Base-by-base conservation (phyloP, 2,113 vertebrate genomes). In the Progne subis region DNA sequence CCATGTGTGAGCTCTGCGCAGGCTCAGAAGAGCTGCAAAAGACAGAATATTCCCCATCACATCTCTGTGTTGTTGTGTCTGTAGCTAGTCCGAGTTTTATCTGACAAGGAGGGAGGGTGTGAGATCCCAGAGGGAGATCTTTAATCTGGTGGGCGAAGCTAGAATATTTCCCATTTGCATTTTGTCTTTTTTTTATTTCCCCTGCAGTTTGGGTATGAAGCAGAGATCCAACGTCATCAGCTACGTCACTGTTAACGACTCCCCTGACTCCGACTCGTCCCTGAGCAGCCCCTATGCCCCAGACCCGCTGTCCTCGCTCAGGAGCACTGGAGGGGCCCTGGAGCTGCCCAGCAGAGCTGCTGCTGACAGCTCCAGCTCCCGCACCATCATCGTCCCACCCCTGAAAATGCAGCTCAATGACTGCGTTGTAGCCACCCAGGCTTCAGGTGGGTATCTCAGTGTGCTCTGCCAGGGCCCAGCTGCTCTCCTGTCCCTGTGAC, bases 231-330 rank as follows among this genome's bases (percentile, higher is more conserved):
- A 99, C 17, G 99, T 99, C 94, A 99, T 99, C 98, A 99, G 99
- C 97, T 99, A 99, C 5, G 99, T 99, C 87, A 99, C 99, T 4
- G 99, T 99, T 41, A 99, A 99, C 25, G 99, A 99, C 95, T 99
- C 99, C 69, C 99, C 99, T 5, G 99, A 99, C 97, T 99, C 99
- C 0, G 99, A 99, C 98, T 99, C 99, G 11, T 99, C 99, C 85
- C 97, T 98, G 97, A 99, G 97, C 98, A 99, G 98, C 97, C 99
- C 99, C 3, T 98, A 99, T 49, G 98, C 98, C 96, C 93, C 99
- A 77, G 98, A 99, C 82, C 95, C 95, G 2, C 95, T 98, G 87
- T 96, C 96, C 75, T 96, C 97, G 6, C 94, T 98, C 88, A 97
- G 97, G 97, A 98, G 96, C 68, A 88, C 97, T 5, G 93, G 98